Conservation (phyloP, 2,797 vertebrate genomes). For the Micropoecilia bifurca region DNA sequence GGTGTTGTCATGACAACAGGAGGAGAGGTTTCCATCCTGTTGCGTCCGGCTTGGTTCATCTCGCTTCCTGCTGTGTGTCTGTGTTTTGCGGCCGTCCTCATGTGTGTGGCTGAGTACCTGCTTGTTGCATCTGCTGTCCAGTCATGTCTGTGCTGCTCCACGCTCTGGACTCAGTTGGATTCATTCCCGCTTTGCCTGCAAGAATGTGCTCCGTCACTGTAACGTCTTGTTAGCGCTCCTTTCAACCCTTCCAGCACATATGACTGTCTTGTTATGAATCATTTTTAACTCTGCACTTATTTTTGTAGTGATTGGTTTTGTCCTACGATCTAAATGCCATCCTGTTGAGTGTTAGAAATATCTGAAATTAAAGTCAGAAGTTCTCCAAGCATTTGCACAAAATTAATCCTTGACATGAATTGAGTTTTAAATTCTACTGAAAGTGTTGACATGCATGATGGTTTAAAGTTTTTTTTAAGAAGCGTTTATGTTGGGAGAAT, state of each 20-base stretch:
- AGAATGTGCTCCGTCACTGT: conserved; percentile 26
- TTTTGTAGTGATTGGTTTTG: conserved; percentile 18
- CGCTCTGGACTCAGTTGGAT: conserved; percentile 32
- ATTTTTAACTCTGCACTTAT: conserved; percentile 30
- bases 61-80: conserved; percentile 57
- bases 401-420: neutral
- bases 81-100: conserved; percentile 54
- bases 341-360: neutral
- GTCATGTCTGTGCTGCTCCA: conserved; percentile 45
- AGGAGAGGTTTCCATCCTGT: conserved; percentile 63
- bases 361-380: neutral
- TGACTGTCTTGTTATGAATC: conserved; percentile 27
- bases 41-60: conserved; percentile 58
- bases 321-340: conserved; percentile 14
- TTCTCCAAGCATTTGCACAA: neutral
- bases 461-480: conserved; percentile 20
- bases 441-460: conserved; percentile 5
- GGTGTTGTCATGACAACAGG: conserved; percentile 70
- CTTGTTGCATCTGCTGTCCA: conserved; percentile 40
- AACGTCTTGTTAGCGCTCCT: conserved; percentile 35
- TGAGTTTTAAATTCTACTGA: neutral
- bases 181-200: conserved; percentile 47
- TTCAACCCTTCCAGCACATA: conserved; percentile 26
- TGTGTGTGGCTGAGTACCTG: conserved; percentile 60
- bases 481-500: conserved; percentile 10